These are phyloP conservation scores for Cotesia chilonis DNA, from an alignment of 1,140 invertebrate species.

Conservation along the genomic window DNA sequence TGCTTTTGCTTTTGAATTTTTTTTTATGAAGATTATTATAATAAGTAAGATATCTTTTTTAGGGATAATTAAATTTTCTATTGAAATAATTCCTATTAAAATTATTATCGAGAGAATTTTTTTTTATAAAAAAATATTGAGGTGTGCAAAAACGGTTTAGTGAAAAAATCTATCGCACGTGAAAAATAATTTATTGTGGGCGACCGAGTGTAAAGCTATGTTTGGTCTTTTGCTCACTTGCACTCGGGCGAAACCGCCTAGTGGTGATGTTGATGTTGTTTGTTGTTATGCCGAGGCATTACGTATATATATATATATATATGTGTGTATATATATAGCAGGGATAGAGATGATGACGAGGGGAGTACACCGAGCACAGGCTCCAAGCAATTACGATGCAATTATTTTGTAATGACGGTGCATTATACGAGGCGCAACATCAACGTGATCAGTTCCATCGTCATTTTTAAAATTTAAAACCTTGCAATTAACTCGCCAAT, in stretches of 20 bases:
- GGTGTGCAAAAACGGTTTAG: not conserved
- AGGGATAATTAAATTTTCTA: not conserved
- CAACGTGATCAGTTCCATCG: slow-evolving; percentile 26
- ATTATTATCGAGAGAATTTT: no score
- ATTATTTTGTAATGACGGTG: slow-evolving; percentile 46
- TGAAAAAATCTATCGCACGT: not conserved
- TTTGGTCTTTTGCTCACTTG: slow-evolving; percentile 10
- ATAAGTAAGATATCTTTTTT: no score
- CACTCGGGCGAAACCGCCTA: not conserved
- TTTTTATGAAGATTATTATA: no score
- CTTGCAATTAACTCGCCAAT: slow-evolving; percentile 22
- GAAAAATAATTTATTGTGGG: slow-evolving; percentile 3
- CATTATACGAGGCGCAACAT: slow-evolving; percentile 29
- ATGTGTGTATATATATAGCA: no score
- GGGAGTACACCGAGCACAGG: slow-evolving; percentile 14
- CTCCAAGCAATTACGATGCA: slow-evolving; percentile 42
- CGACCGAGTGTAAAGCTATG: slow-evolving; percentile 13
- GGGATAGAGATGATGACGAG: no score
- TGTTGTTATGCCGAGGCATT: no score
- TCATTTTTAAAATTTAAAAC: slow-evolving; percentile 12
- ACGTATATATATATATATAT: no score
- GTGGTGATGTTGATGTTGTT: no score
- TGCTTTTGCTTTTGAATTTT: no score
- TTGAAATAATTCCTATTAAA: not conserved
- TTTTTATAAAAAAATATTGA: not conserved